Percentiles rank a stretch among this genome's conserved stretches.
Evolutionary conservation across 23 tunicate genomes (phyloP).

Genomic region (Oikopleura dioica): DNA sequence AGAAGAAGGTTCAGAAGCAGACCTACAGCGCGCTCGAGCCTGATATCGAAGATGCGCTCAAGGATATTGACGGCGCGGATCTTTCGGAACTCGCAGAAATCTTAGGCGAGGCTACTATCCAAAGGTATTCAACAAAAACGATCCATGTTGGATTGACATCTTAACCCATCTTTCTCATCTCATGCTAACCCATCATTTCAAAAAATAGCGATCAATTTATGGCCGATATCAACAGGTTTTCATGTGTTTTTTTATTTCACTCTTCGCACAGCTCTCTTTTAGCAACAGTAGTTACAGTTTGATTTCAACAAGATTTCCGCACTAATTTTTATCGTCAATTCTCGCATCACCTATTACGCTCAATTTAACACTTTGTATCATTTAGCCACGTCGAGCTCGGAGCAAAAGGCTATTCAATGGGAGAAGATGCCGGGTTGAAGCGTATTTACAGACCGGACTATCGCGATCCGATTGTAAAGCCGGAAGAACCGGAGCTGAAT

Average conservation of each 20-base stretch:
- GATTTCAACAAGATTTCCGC: too few relatives aligned
- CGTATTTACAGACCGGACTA: not conserved
- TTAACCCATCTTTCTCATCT: too few relatives aligned
- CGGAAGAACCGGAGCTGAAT: not conserved
- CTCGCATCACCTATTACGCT: not conserved
- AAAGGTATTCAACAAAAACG: too few relatives aligned
- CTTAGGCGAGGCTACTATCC: not conserved
- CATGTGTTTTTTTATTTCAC: too few relatives aligned
- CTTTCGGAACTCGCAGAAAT: not conserved
- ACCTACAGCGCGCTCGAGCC: not conserved
- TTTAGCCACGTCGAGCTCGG: not conserved
- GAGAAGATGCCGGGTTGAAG: slow-evolving; percentile 10
- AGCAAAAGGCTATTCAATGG: not conserved
- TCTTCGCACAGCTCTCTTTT: too few relatives aligned
- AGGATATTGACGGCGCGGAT: not conserved
- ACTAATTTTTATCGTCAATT: too few relatives aligned
- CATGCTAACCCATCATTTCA: too few relatives aligned
- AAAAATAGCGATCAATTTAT: too few relatives aligned
- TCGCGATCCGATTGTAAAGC: not conserved
- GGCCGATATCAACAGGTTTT: too few relatives aligned
- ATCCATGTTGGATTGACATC: too few relatives aligned
- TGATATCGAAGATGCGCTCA: not conserved
- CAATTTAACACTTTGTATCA: not conserved
- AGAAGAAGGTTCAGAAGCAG: not conserved
- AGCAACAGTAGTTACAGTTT: too few relatives aligned